Base-by-base conservation (phyloP, 2,113 vertebrate genomes). In the Marcusenius ussheri region DNA sequence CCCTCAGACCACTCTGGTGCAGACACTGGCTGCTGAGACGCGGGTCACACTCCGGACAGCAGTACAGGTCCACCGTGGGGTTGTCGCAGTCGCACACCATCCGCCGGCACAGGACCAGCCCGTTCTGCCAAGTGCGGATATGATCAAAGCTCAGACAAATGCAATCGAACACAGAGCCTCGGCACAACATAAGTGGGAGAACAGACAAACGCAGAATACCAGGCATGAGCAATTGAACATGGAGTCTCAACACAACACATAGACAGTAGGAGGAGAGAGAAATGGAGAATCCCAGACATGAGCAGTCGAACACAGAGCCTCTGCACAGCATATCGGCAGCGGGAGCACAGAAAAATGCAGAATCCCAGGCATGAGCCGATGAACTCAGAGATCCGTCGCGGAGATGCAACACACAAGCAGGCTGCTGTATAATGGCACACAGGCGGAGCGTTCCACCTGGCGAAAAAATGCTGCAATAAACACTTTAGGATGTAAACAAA, bases 21-120 rank as follows among this genome's bases (percentile, higher is more conserved):
- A 99, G 95, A 93, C 98, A 99, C 88, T 98, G 98, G 91, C 97
- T 99, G 94, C 97, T 98, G 90, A 99, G 95, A 35, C 98, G 96
- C 0, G 97, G 97, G 95, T 99, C 98, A 91, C 98, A 99, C 93
- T 99, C 98, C 3, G 98, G 98, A 90, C 98, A 99, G 94, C 98
- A 99, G 91, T 98, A 97, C n/a, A 99, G 96, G 93, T 99, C 98
- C 85, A 98, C 98, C 0, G 97, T 99, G 91, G 98, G 98, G 92
- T 99, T 99, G 94, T 99, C 98, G 90, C 98, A 99, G 94, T 99
- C 98, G 90, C 98, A 99, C 77, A 99, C 98, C 98, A 99, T 99
- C 91, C 98, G 95, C 15, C 98, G 97, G 80, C 98, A 99, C 98
- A 99, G 97, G 91, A 99, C 98, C 42, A 97, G 96, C 2, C 98